Base-by-base conservation (phyloP, 2,888 invertebrate species). In the Pristionchus entomophagus region DNA sequence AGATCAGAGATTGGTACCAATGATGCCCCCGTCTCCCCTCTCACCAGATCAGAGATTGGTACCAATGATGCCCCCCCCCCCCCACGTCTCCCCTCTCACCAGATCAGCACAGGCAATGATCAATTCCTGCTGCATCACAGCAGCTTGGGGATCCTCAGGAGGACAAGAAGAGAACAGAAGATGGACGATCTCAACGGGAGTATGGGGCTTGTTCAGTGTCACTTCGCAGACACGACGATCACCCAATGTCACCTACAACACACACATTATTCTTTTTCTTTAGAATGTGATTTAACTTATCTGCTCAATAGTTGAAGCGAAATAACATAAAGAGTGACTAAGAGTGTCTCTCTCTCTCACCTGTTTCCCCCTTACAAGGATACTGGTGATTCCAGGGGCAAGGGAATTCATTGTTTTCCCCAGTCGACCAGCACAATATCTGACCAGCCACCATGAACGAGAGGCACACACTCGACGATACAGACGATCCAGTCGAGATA, bases 341-440 rank as follows among this genome's bases (percentile, higher is more conserved):
- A 56, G 22, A 22, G n/a, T 5, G 56, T 14, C 89, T 87, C 65
- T 97, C 97, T 5, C 12, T 14, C 89, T 87, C 65, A 97, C 97
- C 95, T 98, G 98, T 94, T 99, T 99, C 88, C 99, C 99, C 94
- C 97, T 97, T 65, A 99, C 99, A 80, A 99, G 95, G 89, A 99
- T 97, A 59, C 97, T 97, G 65, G 99, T 99, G 92, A 99, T 97
- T 93, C 97, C 98, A 8, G 99, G 99, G 94, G 98, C 98, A 92
- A 99, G 97, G 89, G 97, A 97, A 95, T 99, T 99, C 17, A 99
- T 98, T 86, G 97, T 96, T 94, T 99, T 98, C 94, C 96, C 96
- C 87, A 99, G 95, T 86, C 98, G 95, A 91, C 97, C 97, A 89
- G 97, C 97, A 93, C 98, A 97, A 94, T 97, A 97, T 85, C 99